Conservation (phyloP, 2,888 invertebrate species). For the Caenorhabditis angaria region DNA sequence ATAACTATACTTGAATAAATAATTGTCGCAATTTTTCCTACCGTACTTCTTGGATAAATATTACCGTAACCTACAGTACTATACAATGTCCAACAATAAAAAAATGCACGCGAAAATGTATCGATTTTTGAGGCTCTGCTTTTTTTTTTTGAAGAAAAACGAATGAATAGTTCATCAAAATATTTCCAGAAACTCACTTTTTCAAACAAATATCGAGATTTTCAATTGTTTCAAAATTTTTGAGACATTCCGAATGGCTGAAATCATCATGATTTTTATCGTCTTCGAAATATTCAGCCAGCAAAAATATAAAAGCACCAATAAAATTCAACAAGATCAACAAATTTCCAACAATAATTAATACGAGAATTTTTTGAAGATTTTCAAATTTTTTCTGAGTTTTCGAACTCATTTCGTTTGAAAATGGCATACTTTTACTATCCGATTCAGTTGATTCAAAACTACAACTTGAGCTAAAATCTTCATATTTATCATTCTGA, state of each 20-base stretch:
- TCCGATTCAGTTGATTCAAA: too few species aligned
- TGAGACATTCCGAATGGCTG: neutral
- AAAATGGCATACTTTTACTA: too few species aligned
- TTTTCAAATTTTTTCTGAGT: neutral
- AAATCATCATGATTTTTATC: neutral
- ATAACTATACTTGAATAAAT: slow-evolving; percentile 23
- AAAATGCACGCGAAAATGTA: slow-evolving; percentile 17
- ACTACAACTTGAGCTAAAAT: neutral
- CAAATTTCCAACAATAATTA: neutral
- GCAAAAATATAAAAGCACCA: neutral
- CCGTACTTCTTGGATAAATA: slow-evolving; percentile 16
- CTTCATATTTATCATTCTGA: neutral
- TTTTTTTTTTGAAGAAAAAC: neutral
- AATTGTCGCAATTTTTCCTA: slow-evolving; percentile 15
- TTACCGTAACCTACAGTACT: slow-evolving; percentile 36
- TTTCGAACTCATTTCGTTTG: neutral
- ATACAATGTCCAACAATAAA: slow-evolving; percentile 34
- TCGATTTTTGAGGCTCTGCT: slow-evolving; percentile 17
- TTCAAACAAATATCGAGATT: slow-evolving; percentile 3
- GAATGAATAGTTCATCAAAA: too few species aligned
- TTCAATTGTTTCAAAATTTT: neutral
- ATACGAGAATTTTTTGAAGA: neutral
- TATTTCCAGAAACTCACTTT: neutral
- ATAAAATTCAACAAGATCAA: neutral
- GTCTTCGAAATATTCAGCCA: neutral